A percentile compares a stretch with the other conserved stretches of the same genome.
These are phyloP conservation scores for Formicarius rufipectus DNA, from an alignment of 2,113 vertebrate species.

Conservation along the genomic window DNA sequence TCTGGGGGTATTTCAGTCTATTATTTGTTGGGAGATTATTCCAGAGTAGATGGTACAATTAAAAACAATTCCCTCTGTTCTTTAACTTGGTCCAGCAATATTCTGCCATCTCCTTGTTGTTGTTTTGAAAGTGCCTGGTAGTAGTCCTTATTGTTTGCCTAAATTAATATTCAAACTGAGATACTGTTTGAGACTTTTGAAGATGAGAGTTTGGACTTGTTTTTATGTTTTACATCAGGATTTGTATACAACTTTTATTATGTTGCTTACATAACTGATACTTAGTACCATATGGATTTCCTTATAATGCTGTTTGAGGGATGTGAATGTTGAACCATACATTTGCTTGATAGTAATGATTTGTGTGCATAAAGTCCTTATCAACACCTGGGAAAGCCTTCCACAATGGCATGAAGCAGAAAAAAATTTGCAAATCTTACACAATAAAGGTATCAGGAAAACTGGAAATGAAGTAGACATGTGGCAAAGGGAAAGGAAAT, in stretches of 20 bases:
- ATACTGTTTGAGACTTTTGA: background rate
- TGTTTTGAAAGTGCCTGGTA: background rate
- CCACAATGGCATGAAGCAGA: background rate
- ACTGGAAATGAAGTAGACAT: background rate
- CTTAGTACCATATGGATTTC: background rate
- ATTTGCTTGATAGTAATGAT: background rate
- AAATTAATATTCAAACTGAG: background rate
- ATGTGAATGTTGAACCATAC: background rate
- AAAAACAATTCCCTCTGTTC: background rate
- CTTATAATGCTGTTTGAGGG: background rate
- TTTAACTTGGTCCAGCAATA: background rate
- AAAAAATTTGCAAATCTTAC: background rate
- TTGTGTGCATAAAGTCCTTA: background rate
- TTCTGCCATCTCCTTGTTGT: background rate
- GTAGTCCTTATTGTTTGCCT: rapidly evolving
- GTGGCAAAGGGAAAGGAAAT: background rate
- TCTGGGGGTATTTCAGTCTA: background rate
- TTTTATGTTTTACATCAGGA: background rate
- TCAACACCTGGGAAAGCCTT: background rate
- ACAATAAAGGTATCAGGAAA: background rate
- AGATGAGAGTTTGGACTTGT: background rate
- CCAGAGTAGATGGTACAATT: background rate
- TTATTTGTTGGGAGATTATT: background rate
- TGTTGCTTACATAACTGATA: background rate
- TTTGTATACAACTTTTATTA: background rate